Base-by-base conservation (phyloP, 1,140 invertebrate genomes). In the Drosophila novamexicana region DNA sequence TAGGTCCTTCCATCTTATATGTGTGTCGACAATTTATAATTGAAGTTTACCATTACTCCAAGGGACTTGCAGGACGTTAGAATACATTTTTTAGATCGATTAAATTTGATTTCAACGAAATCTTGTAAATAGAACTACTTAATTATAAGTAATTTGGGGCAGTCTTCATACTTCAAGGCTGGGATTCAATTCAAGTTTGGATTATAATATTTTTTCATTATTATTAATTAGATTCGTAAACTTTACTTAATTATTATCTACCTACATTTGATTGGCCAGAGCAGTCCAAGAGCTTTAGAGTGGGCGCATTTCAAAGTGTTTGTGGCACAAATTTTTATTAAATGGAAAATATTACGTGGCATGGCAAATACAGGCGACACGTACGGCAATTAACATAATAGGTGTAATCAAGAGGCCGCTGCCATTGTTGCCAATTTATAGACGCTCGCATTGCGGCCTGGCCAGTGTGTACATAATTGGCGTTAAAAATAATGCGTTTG, bases 401-500 rank as follows among this genome's bases (percentile, higher is more conserved):
- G 83, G 61, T 45, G 79, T 74, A 86, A 88, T 86, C 79, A 83
- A 70, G 72, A 52, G 67, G 68, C 67, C 62, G 47, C 64, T 70
- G 75, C 75, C 88, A 77, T 79, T 88, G 69, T 59, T 73, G 58
- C 68, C 79, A 88, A 86, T 86, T 82, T 86, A 86, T 88, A 61
- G 82, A 54, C 67, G 50, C 52, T 45, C 16, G 7, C 16, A n/a
- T 34, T 39, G 57, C 14, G 14, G 9, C 49, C 59, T 36, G 39
- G 50, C 34, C 67, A 73, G 59, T 80, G 49, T 62, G 47, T 73
- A 57, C 65, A 77, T 78, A 86, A 86, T 82, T 88, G 79, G 83
- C 70, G 79, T 82, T 88, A 86, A 85, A 85, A 88, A 82, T 85
- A 85, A 85, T 88, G 82, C 82, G 66, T 85, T 85, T 82, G 66